Evolutionary conservation across 2,113 vertebrate genomes (phyloP).

Genomic region (Callospermophilus lateralis): DNA sequence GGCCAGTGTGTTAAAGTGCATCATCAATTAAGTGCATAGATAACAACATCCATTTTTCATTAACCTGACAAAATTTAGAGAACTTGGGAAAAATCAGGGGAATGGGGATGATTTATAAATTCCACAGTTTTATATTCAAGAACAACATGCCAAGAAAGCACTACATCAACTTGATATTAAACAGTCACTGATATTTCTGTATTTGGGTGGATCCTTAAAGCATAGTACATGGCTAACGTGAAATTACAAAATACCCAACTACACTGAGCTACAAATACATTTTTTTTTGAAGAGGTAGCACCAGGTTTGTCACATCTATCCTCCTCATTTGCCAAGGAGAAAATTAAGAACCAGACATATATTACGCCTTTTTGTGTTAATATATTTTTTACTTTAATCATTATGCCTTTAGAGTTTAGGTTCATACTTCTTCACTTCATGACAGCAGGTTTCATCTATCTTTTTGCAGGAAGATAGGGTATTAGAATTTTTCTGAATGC

Average conservation of each 20-base stretch:
- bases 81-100: neutral
- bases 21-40: neutral
- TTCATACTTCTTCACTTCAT: neutral
- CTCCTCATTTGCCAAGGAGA: neutral
- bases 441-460: neutral
- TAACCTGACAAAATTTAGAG: neutral
- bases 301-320: neutral
- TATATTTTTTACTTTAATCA: neutral
- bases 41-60: constrained; percentile 51
- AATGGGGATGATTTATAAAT: neutral
- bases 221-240: neutral
- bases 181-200: neutral
- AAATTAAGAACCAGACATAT: neutral
- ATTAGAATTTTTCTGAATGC: neutral
- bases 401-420: neutral
- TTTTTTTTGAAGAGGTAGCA: neutral
- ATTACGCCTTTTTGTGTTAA: neutral
- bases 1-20: neutral
- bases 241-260: neutral
- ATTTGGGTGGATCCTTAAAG: neutral
- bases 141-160: neutral
- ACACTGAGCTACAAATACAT: neutral
- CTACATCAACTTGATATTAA: neutral
- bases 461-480: neutral
- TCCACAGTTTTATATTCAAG: neutral